Evolutionary conservation across 2,113 vertebrate species (phyloP), one percentile per base, ranked within the genome.

Genomic region (Pseudonaja textilis): DNA sequence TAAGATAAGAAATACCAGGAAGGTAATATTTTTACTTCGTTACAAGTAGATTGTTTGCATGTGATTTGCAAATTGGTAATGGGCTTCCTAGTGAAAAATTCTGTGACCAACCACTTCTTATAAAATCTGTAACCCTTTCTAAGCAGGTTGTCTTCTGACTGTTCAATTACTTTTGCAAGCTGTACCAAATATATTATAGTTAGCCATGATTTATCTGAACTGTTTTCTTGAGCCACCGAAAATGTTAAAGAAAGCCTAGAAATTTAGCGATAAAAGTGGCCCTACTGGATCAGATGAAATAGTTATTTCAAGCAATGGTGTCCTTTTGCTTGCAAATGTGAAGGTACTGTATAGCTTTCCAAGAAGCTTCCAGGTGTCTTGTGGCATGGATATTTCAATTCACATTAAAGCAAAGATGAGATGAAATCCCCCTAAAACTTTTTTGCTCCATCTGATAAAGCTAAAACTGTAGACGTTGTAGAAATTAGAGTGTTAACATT

Each of bases 11-110:
- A 16, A 1, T 2, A 61, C 61, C 55, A 93, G 9, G 89, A 90
- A 29, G 42, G n/a, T 85, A 12, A 18, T 91, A 91, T 34, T 22
- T 26, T 90, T 92, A 93, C 91, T 7, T 92, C 92, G 14, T 93
- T 93, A 91, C 59, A 54, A 93, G 39, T 61, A 25, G 5, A 85
- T 89, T 93, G 14, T 34, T 95, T 45, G 90, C 61, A 5, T 93
- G 34, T 2, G n/a, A 22, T 89, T 92, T 92, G 69, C 92, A 59
- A 85, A 89, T 85, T 85, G 85, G 57, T 89, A 56, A 42, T 29
- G 57, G 3, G 25, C 69, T 59, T 57, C 34, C 26, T 45, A 14
- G 9, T n/a, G 5, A 12, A 45, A 69, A 45, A 39, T 56, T 45
- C 25, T 81, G 25, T 0, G 7, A 57, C 52, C n/a, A 42, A 54